These are phyloP conservation scores for Cantharis lateralis DNA, from an alignment of 2,888 invertebrate species.

Conservation along the genomic window DNA sequence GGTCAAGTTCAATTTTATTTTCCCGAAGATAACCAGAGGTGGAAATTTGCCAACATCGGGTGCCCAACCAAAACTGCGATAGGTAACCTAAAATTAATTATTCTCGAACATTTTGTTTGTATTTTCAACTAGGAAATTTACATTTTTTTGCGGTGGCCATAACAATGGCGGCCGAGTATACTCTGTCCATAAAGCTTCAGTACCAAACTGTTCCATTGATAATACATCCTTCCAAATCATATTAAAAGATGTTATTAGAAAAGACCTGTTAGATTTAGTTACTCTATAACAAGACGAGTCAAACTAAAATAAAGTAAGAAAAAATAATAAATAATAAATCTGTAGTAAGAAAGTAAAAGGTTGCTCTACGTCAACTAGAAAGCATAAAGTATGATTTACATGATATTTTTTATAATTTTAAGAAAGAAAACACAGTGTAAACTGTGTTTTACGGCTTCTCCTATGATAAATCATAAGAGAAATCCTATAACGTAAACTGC, in stretches of 20 bases:
- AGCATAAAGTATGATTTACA: too few species aligned
- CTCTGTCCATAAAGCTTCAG: background rate
- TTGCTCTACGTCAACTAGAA: too few species aligned
- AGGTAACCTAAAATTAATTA: background rate
- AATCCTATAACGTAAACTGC: too few species aligned
- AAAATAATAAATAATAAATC: too few species aligned
- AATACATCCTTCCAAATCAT: background rate
- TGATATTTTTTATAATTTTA: too few species aligned
- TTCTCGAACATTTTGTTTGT: background rate
- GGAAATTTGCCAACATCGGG: background rate
- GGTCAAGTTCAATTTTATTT: background rate
- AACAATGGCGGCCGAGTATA: background rate
- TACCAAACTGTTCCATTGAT: background rate
- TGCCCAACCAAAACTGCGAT: background rate
- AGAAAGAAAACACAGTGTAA: too few species aligned
- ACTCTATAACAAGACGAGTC: background rate
- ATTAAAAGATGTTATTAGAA: background rate
- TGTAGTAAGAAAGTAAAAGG: too few species aligned
- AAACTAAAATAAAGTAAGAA: background rate
- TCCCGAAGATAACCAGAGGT: background rate
- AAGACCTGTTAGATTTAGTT: background rate
- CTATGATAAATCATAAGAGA: too few species aligned
- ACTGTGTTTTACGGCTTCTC: too few species aligned
- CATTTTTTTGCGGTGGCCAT: background rate
- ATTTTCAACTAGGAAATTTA: background rate